These are phyloP conservation scores for Limnephilus rhombicus DNA, from an alignment of 2,888 invertebrate genomes.

Conservation along the genomic window DNA sequence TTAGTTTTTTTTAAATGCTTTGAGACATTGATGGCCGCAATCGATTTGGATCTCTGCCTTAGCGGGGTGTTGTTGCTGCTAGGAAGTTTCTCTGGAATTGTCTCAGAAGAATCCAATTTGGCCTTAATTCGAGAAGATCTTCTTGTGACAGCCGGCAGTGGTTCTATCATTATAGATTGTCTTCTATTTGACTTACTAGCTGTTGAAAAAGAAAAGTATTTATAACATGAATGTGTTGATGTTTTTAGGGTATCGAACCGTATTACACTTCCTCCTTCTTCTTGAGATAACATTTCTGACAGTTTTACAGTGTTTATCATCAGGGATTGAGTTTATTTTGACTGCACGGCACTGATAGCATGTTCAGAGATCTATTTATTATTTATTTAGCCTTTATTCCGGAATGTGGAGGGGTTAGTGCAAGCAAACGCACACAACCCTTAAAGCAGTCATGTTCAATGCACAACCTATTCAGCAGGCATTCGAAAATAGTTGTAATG, in stretches of 20 bases:
- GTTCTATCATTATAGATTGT: conserved; percentile 5
- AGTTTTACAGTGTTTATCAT: neutral
- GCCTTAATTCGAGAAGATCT: neutral
- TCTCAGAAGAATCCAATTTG: neutral
- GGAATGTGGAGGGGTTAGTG: no score
- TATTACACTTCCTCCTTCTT: neutral
- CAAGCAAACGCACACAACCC: no score
- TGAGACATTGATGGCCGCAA: neutral
- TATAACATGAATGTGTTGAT: neutral
- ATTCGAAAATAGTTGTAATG: neutral
- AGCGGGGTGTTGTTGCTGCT: neutral
- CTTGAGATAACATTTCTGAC: neutral
- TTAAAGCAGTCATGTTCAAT: no score
- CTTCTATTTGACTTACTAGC: neutral
- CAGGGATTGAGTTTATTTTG: no score
- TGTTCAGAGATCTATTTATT: no score
- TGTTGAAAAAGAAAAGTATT: neutral
- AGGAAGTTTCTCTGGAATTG: neutral
- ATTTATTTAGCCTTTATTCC: no score
- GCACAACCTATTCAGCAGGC: no score
- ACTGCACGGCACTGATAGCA: no score
- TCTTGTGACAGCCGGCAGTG: neutral
- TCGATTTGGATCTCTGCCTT: neutral
- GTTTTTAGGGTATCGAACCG: no score
- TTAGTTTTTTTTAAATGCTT: neutral